phyloP scores from a whole-genome alignment of 1,140 invertebrate genomes.

The Tetraneura akinire region DNA sequence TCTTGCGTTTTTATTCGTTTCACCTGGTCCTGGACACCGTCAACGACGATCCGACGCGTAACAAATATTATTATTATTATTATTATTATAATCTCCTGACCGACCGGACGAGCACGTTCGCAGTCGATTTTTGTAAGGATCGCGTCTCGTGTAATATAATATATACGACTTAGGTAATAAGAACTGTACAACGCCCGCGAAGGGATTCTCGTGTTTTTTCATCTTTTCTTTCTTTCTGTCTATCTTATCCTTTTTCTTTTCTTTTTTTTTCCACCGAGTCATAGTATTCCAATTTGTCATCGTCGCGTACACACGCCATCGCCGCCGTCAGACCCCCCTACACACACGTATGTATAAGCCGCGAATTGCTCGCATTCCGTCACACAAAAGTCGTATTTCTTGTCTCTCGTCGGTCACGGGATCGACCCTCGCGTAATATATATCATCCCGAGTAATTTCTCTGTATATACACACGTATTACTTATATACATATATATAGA shows the following conservation, averaged over 20 bases:
- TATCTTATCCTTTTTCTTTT: too few relatives aligned
- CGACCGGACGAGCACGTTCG: constrained; percentile 6
- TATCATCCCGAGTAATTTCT: constrained; percentile 25
- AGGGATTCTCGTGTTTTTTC: neutral
- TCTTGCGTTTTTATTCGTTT: neutral
- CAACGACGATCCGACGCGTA: neutral
- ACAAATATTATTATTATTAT: too few relatives aligned
- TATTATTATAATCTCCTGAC: constrained; percentile 32
- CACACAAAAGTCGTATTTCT: constrained; percentile 50
- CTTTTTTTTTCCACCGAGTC: constrained; percentile 30
- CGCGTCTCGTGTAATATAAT: neutral
- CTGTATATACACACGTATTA: too few relatives aligned
- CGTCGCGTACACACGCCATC: neutral
- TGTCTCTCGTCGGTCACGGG: neutral
- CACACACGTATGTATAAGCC: neutral
- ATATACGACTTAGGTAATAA: too few relatives aligned
- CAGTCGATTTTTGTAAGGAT: neutral
- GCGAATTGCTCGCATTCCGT: constrained; percentile 43
- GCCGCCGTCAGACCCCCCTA: neutral
- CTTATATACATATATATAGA: too few relatives aligned
- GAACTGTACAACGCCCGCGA: neutral
- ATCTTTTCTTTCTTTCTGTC: too few relatives aligned
- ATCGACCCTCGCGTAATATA: neutral
- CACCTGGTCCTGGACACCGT: constrained; percentile 32
- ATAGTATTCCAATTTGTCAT: constrained; percentile 48